Evolutionary conservation across 1,140 invertebrate genomes (phyloP), one percentile per base, ranked within the genome.

Genomic region (Antheraea pernyi): DNA sequence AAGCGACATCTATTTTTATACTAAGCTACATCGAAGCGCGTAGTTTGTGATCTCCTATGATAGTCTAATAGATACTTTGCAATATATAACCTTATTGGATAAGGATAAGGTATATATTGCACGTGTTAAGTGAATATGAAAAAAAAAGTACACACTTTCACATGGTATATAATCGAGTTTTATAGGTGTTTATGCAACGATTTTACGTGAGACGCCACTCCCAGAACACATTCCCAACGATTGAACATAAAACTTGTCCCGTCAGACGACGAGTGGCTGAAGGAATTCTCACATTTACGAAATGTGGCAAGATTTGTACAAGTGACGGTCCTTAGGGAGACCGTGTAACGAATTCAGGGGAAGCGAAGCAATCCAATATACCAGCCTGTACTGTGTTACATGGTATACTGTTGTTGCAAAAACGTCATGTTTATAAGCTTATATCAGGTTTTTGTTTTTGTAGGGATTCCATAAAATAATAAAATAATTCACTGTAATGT

Each of bases 281-380:
- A 73, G 70, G 73, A 78, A 79, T 79, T 73, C 67, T 73, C 73
- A 72, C 69, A 61, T 73, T 62, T 68, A 19, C 42, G 64, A 76
- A 78, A 82, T 78, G 74, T 70, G 73, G 67, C 67, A 70, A 78
- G 76, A 82, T 80, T 82, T 78, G 73, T 72, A 70, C 80, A 77
- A 78, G 80, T 78, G 74, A 60, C 53, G 63, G 37, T 67, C 72
- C 74, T 76, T 67, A 59, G 74, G 78, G 72, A 72, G 59, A 60
- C 5, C 60, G 61, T 66, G 67, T 71, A 76, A 76, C 76, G 76
- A 78, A 80, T 76, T 77, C 76, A 67, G 70, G 65, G 71, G 68
- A 70, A 69, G 69, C 53, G 65, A 63, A 53, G 67, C 68, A 74
- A 76, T 76, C 71, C 69, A 73, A 77, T 77, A 77, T 75, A 64